Evolutionary conservation across 2,797 vertebrate genomes (phyloP).

Genomic region (Coregonus ussuriensis): DNA sequence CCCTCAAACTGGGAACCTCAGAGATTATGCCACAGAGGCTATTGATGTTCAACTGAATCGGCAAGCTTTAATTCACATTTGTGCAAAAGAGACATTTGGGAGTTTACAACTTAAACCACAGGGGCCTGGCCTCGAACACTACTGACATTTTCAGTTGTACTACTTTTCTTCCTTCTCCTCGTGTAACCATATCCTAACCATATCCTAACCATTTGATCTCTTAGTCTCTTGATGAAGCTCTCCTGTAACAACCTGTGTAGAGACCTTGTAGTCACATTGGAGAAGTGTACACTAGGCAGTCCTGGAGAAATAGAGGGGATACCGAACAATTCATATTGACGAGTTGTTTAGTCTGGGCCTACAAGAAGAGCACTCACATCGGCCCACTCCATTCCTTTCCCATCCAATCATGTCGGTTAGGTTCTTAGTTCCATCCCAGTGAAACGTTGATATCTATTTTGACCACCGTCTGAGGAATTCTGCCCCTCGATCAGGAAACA

Average conservation of each 20-base stretch:
- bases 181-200: not conserved
- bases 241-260: not conserved
- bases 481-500: slow-evolving; percentile 60
- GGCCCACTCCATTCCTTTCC: not conserved
- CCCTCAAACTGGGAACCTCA: not conserved
- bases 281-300: not conserved
- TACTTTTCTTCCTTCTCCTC: not conserved
- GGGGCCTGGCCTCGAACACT: not conserved
- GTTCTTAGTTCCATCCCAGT: slow-evolving; percentile 6
- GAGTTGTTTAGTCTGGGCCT: not conserved
- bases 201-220: not conserved
- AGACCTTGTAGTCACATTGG: not conserved
- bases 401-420: not conserved
- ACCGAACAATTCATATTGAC: not conserved
- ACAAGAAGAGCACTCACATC: not conserved
- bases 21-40: not conserved
- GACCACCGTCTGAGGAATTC: slow-evolving; percentile 48
- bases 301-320: not conserved
- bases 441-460: slow-evolving; percentile 44
- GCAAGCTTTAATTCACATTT: not conserved
- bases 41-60: not conserved
- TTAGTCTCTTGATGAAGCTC: not conserved
- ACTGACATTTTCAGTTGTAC: not conserved
- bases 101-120: not conserved
- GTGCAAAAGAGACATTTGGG: not conserved